Base-by-base conservation (phyloP, 2,797 vertebrate genomes). In the Artibeus lituratus region DNA sequence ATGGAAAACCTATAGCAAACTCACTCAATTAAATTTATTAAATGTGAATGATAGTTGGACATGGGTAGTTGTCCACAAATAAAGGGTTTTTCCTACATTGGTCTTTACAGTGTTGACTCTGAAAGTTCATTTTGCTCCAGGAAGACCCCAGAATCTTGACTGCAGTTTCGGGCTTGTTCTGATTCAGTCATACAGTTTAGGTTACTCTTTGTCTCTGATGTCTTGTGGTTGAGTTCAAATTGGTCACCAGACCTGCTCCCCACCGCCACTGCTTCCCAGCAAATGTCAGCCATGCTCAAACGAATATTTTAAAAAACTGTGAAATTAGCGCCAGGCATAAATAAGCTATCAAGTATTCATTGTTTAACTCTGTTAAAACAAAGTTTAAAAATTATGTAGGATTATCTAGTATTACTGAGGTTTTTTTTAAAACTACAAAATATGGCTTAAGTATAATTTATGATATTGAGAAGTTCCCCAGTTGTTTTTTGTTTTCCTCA, bases 401-500 rank as follows among this genome's bases (percentile, higher is more conserved):
- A 59, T 86, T 78, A 47, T 65, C 39, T 32, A 12, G 85, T 83
- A 87, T 10, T 86, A 18, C 44, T 94, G 21, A 76, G 4, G 10
- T 59, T 85, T 96, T 96, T 96, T n/a, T 0, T 5, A 62, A 91
- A 51, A 39, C 44, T 81, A 39, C 70, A 55, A 57, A 84, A 2
- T 32, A 29, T 88, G 44, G 21, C 39, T 78, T 44, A 87, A 88
- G 32, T 90, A 39, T 6, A 65, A 35, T 89, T 95, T 77, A 72
- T 90, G 2, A 74, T 51, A 73, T 19, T 49, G 29, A 70, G 87
- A 59, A 70, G 9, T 39, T 59, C 39, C 15, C n/a, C 47, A 51
- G 3, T 85, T 74, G 3, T 92, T 84, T 86, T 74, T 72, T 93
- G 11, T 73, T 91, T 96, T 88, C 14, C 26, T 72, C 7, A 4